Evolutionary conservation across 2,113 vertebrate species (phyloP).

Genomic region (Genyomyrus donnyi): DNA sequence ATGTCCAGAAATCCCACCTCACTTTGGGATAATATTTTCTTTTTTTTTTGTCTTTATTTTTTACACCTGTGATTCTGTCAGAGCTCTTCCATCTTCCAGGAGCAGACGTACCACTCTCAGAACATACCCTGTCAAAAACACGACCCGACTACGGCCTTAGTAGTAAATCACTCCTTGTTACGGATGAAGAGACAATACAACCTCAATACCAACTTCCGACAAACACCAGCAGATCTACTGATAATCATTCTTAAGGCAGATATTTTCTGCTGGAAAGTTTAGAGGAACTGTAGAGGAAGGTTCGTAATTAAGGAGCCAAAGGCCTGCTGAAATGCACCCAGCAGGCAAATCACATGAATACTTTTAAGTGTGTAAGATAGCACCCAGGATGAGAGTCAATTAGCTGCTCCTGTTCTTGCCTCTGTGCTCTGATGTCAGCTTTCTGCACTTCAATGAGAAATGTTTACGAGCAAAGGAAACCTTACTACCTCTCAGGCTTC

Average conservation of each 20-base stretch:
- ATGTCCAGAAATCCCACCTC: constrained; percentile 9
- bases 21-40: constrained; percentile 37
- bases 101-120: constrained; percentile 43
- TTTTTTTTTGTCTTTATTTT: constrained; percentile 46
- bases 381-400: constrained; percentile 29
- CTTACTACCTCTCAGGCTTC: background rate
- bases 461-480: constrained; percentile 39
- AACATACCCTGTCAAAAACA: background rate
- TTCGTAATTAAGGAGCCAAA: constrained; percentile 53
- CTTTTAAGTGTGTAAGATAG: constrained; percentile 63
- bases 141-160: background rate
- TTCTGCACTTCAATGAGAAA: constrained; percentile 50
- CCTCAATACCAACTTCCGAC: background rate
- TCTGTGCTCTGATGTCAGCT: constrained; percentile 48
- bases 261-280: constrained; percentile 59
- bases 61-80: constrained; percentile 47
- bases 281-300: constrained; percentile 47
- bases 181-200: background rate
- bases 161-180: no score
- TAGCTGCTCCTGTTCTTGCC: constrained; percentile 51
- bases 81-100: constrained; percentile 48
- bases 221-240: constrained; percentile 25
- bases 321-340: constrained; percentile 43
- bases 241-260: constrained; percentile 54
- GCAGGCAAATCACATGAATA: constrained; percentile 50